Evolutionary conservation across 1,140 invertebrate species (phyloP).

Genomic region (Drosophila neocordata): DNA sequence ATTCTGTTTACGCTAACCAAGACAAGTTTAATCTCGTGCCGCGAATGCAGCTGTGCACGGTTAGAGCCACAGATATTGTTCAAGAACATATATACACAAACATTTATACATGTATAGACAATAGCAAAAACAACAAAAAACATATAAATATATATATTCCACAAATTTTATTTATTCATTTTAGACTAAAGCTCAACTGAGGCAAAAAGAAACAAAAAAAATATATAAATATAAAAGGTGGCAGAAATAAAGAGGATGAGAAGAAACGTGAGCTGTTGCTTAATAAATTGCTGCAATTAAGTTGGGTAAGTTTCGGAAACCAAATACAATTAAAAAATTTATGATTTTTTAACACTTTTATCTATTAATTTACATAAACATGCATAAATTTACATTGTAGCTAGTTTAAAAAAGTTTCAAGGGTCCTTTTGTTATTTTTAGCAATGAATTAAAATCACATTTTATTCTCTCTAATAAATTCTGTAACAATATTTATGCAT

Average conservation of each 20-base stretch:
- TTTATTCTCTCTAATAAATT: too few relatives aligned
- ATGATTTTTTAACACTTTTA: neutral
- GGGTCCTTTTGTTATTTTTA: too few relatives aligned
- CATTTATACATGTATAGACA: neutral
- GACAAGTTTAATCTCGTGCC: conserved; percentile 71
- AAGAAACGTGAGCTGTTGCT: neutral
- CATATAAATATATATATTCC: neutral
- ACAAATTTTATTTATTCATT: neutral
- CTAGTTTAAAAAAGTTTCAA: too few relatives aligned
- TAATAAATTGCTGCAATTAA: conserved; percentile 1
- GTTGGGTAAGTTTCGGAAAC: neutral
- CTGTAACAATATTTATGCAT: too few relatives aligned
- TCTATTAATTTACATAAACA: neutral
- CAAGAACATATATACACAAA: neutral
- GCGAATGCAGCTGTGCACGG: conserved; percentile 50
- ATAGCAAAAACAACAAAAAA: neutral
- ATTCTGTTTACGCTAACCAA: conserved; percentile 63
- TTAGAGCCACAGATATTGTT: neutral
- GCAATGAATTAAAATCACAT: too few relatives aligned
- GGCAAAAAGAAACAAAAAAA: neutral
- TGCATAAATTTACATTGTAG: too few relatives aligned
- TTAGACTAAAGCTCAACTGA: neutral
- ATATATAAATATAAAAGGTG: too few relatives aligned
- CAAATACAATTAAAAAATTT: neutral
- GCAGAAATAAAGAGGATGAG: neutral